These are phyloP conservation scores for Gopherus evgoodei DNA, from an alignment of 2,113 vertebrate species.

Conservation along the genomic window DNA sequence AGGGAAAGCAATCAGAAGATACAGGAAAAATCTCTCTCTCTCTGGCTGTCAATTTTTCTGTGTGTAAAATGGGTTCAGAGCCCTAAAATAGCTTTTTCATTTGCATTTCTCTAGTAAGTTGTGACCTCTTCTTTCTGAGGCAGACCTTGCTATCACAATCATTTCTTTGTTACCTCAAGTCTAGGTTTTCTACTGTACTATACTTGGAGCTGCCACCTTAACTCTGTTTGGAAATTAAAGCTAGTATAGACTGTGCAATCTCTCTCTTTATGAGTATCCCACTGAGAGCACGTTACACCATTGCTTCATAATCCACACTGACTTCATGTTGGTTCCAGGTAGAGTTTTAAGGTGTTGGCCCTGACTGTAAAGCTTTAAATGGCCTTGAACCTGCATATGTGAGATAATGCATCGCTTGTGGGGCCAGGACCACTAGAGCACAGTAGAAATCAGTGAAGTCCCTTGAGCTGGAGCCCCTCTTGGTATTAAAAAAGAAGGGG, in stretches of 20 bases:
- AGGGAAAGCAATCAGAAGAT: neutral
- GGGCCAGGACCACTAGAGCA: too few species aligned
- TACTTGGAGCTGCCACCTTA: neutral
- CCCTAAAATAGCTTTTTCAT: neutral
- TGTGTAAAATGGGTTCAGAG: neutral
- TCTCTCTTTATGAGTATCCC: neutral
- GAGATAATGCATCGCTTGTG: neutral
- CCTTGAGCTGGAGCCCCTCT: neutral
- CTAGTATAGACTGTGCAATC: neutral
- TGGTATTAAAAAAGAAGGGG: neutral
- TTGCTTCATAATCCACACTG: neutral
- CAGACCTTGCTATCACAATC: neutral
- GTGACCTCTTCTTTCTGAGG: neutral
- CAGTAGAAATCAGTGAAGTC: neutral
- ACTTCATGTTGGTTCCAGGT: neutral
- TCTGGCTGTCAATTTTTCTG: neutral
- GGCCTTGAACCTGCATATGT: neutral
- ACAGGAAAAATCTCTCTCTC: neutral
- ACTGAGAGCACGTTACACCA: neutral
- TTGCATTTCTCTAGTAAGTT: neutral
- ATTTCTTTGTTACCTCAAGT: neutral
- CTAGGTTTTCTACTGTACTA: neutral
- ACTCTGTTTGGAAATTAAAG: neutral
- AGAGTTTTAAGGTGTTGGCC: neutral
- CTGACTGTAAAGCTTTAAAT: neutral